Base-by-base conservation (phyloP, 2,888 invertebrate species). In the Xanthia togata region DNA sequence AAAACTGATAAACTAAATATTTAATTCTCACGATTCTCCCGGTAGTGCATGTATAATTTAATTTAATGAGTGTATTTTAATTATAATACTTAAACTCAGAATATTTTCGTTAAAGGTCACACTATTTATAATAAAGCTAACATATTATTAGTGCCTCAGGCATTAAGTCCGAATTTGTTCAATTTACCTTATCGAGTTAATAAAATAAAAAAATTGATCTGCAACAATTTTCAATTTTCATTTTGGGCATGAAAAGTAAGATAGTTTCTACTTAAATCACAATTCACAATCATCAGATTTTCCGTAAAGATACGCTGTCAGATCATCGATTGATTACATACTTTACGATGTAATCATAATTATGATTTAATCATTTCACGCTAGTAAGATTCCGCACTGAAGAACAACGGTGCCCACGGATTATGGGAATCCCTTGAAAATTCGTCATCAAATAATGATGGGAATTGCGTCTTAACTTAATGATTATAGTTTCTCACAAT, bases 381-480 rank as follows among this genome's bases (percentile, higher is more conserved):
- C n/a, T 20, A 63, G 72, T 73, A 83, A 35, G 31, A 68, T 81
- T 83, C 73, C 81, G 55, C 17, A 38, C 53, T 65, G 69, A 75
- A 69, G 73, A 81, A 73, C 64, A 69, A 53, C 17, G 44, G 23
- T 55, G 44, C 62, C 38, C 62, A 81, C 41, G 63, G 63, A 62
- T 17, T 55, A 77, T 35, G 87, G 87, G 79, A 87, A 70, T 84
- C 78, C 87, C 86, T 17, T 2, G 14, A 57, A 4, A 17, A 47
- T 64, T 67, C 59, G 38, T 76, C 44, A 71, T 62, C 5, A 79
- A 4, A 23, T 74, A 74, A 83, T 79, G 53, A 82, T 71, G 57
- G 59, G 70, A 71, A 68, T 75, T 63, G 44, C 78, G 76, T 81
- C 50, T 70, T 47, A 59, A 55, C 55, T 53, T 74, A 69, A 70